Base-by-base conservation (phyloP, 2,797 vertebrate genomes). In the Spinibarbus caldwelli region DNA sequence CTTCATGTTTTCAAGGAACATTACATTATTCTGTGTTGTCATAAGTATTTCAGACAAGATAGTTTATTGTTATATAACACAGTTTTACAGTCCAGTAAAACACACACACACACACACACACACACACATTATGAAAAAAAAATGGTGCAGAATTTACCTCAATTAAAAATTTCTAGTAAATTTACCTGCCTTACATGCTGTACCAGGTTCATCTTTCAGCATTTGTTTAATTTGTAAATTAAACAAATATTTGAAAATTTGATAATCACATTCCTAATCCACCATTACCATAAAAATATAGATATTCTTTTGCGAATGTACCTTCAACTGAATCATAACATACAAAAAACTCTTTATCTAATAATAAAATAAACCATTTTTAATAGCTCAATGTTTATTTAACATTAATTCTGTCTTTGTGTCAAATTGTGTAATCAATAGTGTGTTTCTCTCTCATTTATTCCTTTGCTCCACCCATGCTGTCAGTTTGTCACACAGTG, bases 401-500 rank as follows among this genome's bases (percentile, higher is more conserved):
- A 5, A 17, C 6, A 64, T 21, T 21, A 5, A 8, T 15, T 59
- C 54, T 34, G 17, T 66, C 82, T 34, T 34, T 66, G 11, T 67
- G 10, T 36, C 15, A 76, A 9, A 49, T 49, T 52, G 57, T 67
- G 43, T 49, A 66, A 64, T 72, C n/a, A 49, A 62, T 73, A 34
- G 12, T 72, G 4, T 59, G 17, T 82, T 38, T 45, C 36, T 52
- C 66, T 38, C 68, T 23, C 4, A 2, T 59, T 59, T 57, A 23
- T 2, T 29, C 17, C 5, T 84, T 59, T 57, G 45, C 49, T 78
- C 73, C 49, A 77, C 64, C 83, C 47, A 52, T 79, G 49, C 64
- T 84, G 81, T 83, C 76, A 84, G 47, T 72, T 83, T 79, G n/a
- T 57, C 54, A 45, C 36, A 86, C 75, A 71, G 64, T 71, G 70